These are phyloP conservation scores for Crotalus tigris DNA, from an alignment of 2,113 vertebrate genomes.

Conservation along the genomic window DNA sequence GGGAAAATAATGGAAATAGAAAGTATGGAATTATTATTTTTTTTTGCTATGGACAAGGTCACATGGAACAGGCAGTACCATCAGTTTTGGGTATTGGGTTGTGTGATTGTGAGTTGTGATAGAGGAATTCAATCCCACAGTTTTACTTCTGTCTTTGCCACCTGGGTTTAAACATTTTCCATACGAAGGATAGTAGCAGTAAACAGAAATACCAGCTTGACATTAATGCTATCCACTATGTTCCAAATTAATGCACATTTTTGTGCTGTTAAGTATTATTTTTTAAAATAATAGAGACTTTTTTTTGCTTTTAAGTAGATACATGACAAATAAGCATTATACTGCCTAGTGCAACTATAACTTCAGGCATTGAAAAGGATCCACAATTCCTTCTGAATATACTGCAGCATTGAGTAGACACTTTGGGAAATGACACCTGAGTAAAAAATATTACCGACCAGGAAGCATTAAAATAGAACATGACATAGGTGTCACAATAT, in stretches of 20 bases:
- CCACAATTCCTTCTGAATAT: background rate
- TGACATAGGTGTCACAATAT: background rate
- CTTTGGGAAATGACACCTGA: background rate
- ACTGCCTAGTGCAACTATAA: background rate
- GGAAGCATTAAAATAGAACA: background rate
- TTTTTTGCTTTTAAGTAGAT: background rate
- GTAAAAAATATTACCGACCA: background rate
- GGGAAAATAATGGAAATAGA: background rate
- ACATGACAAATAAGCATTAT: background rate
- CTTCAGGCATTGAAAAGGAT: background rate
- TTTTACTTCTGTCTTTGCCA: background rate
- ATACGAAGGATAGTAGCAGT: background rate
- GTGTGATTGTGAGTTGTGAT: background rate
- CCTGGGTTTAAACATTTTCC: background rate
- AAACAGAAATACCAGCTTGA: background rate
- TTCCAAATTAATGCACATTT: background rate
- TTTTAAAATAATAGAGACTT: background rate
- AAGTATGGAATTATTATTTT: background rate
- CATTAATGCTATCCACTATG: conserved; percentile 4
- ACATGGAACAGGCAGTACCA: background rate
- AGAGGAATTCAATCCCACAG: background rate
- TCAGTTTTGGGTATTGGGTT: background rate
- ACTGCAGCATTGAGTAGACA: background rate
- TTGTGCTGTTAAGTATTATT: background rate
- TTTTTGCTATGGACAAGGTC: background rate